Conservation (phyloP, 2,797 vertebrate species). For the Rhinogobio ventralis region DNA sequence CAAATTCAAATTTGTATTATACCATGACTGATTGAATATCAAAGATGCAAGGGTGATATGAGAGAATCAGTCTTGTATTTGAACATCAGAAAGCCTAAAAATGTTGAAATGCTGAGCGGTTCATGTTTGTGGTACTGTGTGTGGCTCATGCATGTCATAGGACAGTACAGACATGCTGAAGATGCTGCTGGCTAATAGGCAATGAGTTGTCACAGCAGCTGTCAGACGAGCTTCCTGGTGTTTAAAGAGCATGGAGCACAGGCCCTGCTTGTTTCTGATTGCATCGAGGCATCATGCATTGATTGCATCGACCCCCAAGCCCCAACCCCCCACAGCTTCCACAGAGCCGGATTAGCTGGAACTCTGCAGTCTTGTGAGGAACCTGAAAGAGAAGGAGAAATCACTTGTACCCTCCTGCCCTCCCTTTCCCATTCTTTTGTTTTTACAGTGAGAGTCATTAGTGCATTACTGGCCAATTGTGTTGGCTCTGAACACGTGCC, state of each 20-base stretch:
- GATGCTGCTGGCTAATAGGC: constrained; percentile 36
- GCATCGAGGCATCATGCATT: constrained; percentile 42
- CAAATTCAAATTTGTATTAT: neutral
- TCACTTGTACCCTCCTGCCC: neutral
- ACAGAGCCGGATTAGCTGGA: constrained; percentile 48
- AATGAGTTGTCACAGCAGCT: constrained; percentile 45
- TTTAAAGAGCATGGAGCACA: constrained; percentile 54
- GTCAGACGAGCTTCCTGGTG: constrained; percentile 47
- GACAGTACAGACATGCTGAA: neutral
- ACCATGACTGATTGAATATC: neutral
- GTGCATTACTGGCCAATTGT: constrained; percentile 48
- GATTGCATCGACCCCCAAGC: constrained; percentile 53
- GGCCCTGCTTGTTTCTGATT: constrained; percentile 56
- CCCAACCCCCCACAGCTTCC: constrained; percentile 21
- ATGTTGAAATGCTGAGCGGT: neutral
- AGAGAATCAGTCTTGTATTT: neutral
- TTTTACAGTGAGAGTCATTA: constrained; percentile 46
- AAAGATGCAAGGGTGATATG: too few relatives aligned
- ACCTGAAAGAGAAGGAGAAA: constrained; percentile 41
- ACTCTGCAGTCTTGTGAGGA: constrained; percentile 28
- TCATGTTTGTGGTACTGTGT: neutral
- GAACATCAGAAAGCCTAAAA: neutral
- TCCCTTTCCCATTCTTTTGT: constrained; percentile 26
- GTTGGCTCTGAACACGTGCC: constrained; percentile 39
- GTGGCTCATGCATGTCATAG: neutral